Evolutionary conservation across 2,797 vertebrate genomes (phyloP), one percentile per base, ranked within the genome.

Genomic region (Meriones psammophilus): DNA sequence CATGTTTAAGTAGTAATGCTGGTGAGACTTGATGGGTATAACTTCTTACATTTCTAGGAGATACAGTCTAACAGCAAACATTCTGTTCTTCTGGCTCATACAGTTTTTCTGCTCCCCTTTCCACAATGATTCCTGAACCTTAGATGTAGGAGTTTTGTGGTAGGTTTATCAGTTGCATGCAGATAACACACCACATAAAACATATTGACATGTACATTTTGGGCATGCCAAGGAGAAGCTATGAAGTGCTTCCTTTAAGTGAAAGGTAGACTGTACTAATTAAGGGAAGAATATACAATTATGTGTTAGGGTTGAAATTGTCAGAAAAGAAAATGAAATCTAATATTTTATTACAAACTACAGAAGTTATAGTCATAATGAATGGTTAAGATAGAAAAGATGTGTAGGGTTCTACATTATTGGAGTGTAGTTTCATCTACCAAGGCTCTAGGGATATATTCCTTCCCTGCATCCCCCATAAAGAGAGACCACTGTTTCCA

Each of bases 321-420:
- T 85, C 17, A 76, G 73, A 62, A 66, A 92, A 73, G 68, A 66
- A 83, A 74, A 80, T 80, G n/a, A 92, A 92, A 77, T 76, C 15
- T 83, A 9, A 24, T 74, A 54, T 66, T 66, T 62, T 46, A 46
- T n/a, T 85, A 20, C 33, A 78, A 42, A 58, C 12, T 86, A 26
- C 73, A 68, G 56, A 87, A 87, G n/a, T 42, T 56, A 77, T n/a
- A 60, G 78, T 24, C 66, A 71, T 2, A 42, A 9, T 68, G 9
- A 36, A 46, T 69, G 17, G n/a, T 36, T 30, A 50, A 85, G 18
- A n/a, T 50, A 68, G 83, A 50, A 85, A 68, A 50, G 30, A 18
- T 68, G 12, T 68, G 12, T 85, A 22, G 46, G 64, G 30, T 14
- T 85, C 62, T 68, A n/a, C 18, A 24, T 22, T 22, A n/a, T 42